A percentile compares a stretch with the other conserved stretches of the same genome.
These are phyloP conservation scores for Bombus pyrosoma DNA, from an alignment of 1,140 invertebrate species.

Conservation along the genomic window DNA sequence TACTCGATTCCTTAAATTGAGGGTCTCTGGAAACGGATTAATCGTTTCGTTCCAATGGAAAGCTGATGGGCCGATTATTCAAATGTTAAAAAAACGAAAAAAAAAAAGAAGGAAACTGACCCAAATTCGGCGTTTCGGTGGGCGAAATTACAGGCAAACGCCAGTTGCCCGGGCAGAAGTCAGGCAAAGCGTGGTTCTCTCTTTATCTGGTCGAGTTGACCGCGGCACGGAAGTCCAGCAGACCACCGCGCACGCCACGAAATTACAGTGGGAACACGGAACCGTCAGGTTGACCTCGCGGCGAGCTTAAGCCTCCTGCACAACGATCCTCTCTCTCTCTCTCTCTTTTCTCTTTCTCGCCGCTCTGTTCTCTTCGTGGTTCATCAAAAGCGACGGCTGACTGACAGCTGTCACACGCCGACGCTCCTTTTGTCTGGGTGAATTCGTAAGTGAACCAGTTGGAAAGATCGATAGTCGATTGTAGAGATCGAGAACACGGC, in stretches of 20 bases:
- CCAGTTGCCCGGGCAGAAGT: not conserved
- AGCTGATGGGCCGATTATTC: not conserved
- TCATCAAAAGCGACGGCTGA: conserved; percentile 21
- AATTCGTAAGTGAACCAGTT: too few species aligned
- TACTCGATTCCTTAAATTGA: too few species aligned
- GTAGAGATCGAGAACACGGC: not conserved
- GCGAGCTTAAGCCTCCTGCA: not conserved
- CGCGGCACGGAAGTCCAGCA: conserved; percentile 1
- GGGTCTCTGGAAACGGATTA: too few species aligned
- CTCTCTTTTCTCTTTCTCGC: not conserved
- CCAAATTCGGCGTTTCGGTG: not conserved
- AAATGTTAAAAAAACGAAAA: not conserved
- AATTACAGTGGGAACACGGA: conserved; percentile 17
- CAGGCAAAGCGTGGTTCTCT: not conserved
- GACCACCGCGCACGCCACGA: not conserved
- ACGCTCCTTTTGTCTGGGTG: not conserved
- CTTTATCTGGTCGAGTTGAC: not conserved
- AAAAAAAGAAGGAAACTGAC: not conserved
- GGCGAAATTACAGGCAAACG: not conserved
- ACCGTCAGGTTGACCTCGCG: not conserved
- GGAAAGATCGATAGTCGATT: too few species aligned
- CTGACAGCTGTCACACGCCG: conserved; percentile 59
- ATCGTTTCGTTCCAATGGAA: not conserved
- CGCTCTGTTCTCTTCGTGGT: not conserved
- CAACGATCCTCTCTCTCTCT: conserved; percentile 4